phyloP scores from a whole-genome alignment of 2,797 vertebrate species.

The Galaxias olidus region DNA sequence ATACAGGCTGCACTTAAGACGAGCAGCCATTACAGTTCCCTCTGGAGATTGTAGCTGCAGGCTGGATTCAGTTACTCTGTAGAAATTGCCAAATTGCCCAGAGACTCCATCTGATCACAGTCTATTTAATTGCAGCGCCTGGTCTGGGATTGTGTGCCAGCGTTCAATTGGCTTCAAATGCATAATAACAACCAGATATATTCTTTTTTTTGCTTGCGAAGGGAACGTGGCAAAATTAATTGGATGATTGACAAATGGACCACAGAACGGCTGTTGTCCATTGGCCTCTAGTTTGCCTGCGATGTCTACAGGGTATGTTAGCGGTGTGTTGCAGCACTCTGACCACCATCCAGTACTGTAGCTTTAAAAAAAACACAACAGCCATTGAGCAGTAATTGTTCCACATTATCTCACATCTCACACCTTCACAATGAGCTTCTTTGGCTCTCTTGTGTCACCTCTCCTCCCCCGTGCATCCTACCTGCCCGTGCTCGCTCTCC shows the following conservation, averaged over 20 bases:
- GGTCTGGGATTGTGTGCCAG: conserved; percentile 45
- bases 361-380: background rate
- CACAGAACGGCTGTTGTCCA: conserved; percentile 34
- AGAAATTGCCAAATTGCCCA: conserved; percentile 48
- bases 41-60: conserved; percentile 36
- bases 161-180: conserved; percentile 51
- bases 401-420: background rate
- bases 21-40: conserved; percentile 31
- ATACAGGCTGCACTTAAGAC: conserved; percentile 38
- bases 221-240: conserved; percentile 36
- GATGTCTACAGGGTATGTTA: conserved; percentile 6
- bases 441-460: conserved; percentile 7
- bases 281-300: conserved; percentile 21
- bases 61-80: conserved; percentile 55
- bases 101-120: conserved; percentile 54
- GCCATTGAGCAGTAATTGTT: no score
- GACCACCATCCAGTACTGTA: conserved; percentile 19
- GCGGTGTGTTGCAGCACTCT: background rate
- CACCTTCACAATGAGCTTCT: background rate
- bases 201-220: conserved; percentile 36
- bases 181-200: conserved; percentile 62
- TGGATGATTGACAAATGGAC: conserved; percentile 41
- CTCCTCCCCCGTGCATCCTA: background rate
- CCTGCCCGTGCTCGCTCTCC: conserved; percentile 7
- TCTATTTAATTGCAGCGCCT: conserved; percentile 56